A percentile compares a stretch with the other conserved stretches of the same genome.
These are phyloP conservation scores for Enhydra lutris DNA, from an alignment of 2,113 vertebrate species.

Conservation along the genomic window DNA sequence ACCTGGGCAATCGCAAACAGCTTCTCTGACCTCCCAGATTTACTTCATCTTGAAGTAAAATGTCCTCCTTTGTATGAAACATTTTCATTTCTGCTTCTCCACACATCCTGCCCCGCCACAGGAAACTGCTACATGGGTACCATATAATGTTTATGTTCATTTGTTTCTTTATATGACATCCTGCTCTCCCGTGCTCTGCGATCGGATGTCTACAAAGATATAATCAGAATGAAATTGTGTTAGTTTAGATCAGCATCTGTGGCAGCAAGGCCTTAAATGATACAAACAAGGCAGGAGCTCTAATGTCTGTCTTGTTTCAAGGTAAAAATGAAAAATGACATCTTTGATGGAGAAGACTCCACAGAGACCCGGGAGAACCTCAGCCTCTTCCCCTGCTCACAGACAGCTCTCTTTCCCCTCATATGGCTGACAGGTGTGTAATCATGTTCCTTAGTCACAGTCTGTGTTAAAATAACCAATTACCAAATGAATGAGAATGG, in stretches of 20 bases:
- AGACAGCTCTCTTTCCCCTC: conserved; percentile 27
- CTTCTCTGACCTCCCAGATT: background rate
- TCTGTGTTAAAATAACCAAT: conserved; percentile 58
- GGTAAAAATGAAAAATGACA: conserved; percentile 59
- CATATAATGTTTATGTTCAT: background rate
- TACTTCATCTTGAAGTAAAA: conserved; percentile 34
- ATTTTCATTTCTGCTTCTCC: background rate
- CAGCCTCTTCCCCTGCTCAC: background rate
- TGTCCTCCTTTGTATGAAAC: background rate
- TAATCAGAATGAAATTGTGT: conserved; percentile 64
- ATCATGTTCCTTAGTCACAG: conserved; percentile 61
- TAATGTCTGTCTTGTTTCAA: conserved; percentile 46
- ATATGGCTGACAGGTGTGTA: conserved; percentile 67
- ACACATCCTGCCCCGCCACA: background rate
- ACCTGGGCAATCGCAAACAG: background rate
- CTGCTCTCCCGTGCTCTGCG: background rate
- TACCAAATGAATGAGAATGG: conserved; percentile 60
- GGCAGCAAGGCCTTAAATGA: conserved; percentile 8
- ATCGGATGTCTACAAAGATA: conserved; percentile 43
- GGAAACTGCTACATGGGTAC: conserved; percentile 2
- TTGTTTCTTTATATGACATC: background rate
- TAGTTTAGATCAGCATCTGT: conserved; percentile 64
- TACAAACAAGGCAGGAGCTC: conserved; percentile 36
- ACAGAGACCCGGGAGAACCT: conserved; percentile 45
- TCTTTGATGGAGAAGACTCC: conserved; percentile 61